Conservation (phyloP, 2,888 invertebrate genomes). For the Amblyteles armatorius region DNA sequence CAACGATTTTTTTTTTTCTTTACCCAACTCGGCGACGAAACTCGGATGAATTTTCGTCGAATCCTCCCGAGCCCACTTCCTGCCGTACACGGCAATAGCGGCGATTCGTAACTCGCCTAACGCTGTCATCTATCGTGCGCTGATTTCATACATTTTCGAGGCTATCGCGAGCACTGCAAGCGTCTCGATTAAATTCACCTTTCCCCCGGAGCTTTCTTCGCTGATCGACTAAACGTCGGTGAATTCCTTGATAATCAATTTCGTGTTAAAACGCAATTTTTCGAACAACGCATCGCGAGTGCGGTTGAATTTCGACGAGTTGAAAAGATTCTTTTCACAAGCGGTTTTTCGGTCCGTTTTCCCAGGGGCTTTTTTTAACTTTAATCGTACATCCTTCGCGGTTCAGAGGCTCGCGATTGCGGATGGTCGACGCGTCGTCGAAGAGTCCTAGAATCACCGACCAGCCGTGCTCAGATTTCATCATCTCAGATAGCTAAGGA, state of each 20-base stretch:
- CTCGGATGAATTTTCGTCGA: conserved; percentile 38
- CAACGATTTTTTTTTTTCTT: conserved; percentile 2
- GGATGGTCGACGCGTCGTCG: neutral
- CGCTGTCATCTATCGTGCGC: conserved; percentile 69
- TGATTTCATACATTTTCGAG: conserved; percentile 27
- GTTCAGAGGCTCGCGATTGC: neutral
- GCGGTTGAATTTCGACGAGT: neutral
- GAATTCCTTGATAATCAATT: neutral
- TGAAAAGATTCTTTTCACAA: neutral
- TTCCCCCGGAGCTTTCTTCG: neutral
- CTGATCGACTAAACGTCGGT: neutral
- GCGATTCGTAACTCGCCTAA: conserved; percentile 69
- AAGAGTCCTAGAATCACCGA: neutral
- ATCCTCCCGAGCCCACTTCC: conserved; percentile 59
- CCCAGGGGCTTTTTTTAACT: neutral
- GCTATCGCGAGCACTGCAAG: conserved; percentile 14
- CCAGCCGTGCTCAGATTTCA: neutral
- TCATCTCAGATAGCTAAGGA: neutral
- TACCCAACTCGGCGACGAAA: neutral
- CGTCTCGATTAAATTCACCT: neutral
- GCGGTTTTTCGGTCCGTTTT: neutral
- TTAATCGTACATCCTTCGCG: neutral
- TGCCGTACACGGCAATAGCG: conserved; percentile 67
- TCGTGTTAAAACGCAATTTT: neutral
- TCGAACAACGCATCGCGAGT: neutral